Base-by-base conservation (phyloP, 2,113 vertebrate species). In the Channa maculata region DNA sequence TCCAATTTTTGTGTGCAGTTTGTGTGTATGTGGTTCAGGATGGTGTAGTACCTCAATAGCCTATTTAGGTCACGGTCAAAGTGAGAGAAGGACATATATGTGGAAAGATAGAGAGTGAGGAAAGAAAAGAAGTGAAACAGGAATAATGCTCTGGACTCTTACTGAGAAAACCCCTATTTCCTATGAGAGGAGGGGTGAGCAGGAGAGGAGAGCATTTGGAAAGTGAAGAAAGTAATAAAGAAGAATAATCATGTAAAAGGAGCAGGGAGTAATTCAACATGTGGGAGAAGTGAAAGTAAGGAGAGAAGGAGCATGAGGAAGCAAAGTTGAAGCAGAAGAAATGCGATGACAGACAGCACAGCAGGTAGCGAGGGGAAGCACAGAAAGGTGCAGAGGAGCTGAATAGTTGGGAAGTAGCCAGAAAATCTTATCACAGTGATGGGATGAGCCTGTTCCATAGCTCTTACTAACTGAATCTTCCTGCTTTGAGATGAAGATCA, bases 11-110 rank as follows among this genome's bases (percentile, higher is more conserved):
- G 33, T 37, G 24, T 15, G 48, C 6, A 39, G 2, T 46, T 39
- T 51, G 6, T 51, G 50, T 9, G 50, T 12, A 7, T 14, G 44
- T 48, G 55, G 92, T 92, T 93, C 93, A 93, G 84, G 91, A 78
- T 76, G 84, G 68, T 61, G 63, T 83, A 71, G 83, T 88, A 90
- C 88, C 82, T 8, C 66, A 45, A 83, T 86, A 91, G 80, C 49
- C 63, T 89, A 92, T 92, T 84, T 84, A 92, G 92, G 92, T 92
- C 94, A 94, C 43, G 89, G 88, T 91, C 86, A 92, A 87, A 89
- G 57, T 59, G 71, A 80, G 61, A 76, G 66, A 65, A 34, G 50
- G 50, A 44, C 8, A 49, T 24, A 24, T 24, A 13, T 6, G 50
- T 11, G 44, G 8, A 61, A 14, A 57, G 13, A 36, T 33, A 11